phyloP scores from a whole-genome alignment of 2,888 invertebrate genomes.

The Omphaloscelis lunosa region DNA sequence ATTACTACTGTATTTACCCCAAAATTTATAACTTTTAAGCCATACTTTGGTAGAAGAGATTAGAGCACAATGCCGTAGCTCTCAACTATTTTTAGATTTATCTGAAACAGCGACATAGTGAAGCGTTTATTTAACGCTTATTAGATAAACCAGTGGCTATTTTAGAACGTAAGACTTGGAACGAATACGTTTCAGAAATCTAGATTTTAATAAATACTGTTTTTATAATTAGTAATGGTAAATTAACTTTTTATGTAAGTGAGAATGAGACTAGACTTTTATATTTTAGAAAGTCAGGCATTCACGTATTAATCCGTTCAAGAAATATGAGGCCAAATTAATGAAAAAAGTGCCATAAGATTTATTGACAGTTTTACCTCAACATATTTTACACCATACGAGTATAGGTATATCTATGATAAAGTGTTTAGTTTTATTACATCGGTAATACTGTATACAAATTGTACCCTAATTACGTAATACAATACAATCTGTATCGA shows the following conservation, averaged over 20 bases:
- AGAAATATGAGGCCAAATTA: not conserved
- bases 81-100: not conserved
- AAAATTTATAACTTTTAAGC: not conserved
- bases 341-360: not conserved
- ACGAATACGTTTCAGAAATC: slow-evolving; percentile 10
- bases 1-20: not conserved
- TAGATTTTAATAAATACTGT: slow-evolving; percentile 11
- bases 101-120: slow-evolving; percentile 10
- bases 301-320: not conserved
- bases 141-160: slow-evolving; percentile 28
- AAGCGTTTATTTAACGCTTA: slow-evolving; percentile 32
- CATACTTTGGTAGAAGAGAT: not conserved
- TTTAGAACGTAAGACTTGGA: slow-evolving; percentile 1
- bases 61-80: not conserved
- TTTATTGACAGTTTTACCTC: not conserved
- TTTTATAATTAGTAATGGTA: slow-evolving; percentile 15
- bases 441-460: not conserved
- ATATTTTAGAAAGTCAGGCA: slow-evolving; percentile 3
- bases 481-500: no score
- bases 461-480: no score
- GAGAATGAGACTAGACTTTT: not conserved
- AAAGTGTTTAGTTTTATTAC: not conserved
- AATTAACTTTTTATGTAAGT: slow-evolving; percentile 1
- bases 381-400: not conserved
- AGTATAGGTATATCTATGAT: not conserved